Evolutionary conservation across 2,888 invertebrate genomes (phyloP).

Genomic region (Cancer borealis): DNA sequence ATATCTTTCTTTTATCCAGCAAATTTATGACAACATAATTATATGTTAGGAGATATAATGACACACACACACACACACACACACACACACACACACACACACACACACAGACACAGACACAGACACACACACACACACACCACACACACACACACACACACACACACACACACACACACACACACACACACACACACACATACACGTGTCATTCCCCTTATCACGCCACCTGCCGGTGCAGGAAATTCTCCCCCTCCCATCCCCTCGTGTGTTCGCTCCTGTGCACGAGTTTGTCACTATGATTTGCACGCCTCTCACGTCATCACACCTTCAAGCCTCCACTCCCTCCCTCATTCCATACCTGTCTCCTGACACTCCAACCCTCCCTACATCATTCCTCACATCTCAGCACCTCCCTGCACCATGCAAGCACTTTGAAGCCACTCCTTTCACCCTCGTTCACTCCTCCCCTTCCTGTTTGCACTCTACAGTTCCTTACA

Average conservation of each 20-base stretch:
- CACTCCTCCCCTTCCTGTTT: background rate
- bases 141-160: conserved; percentile 29
- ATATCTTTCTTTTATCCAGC: background rate
- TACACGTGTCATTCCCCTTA: background rate
- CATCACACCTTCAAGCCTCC: background rate
- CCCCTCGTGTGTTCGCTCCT: background rate
- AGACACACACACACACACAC: background rate
- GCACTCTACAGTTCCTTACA: background rate
- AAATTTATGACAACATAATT: background rate
- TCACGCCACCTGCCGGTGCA: background rate
- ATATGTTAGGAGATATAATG: too few relatives aligned
- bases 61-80: conserved; percentile 9
- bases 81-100: conserved; percentile 26
- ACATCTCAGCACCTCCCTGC: background rate
- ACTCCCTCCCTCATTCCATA: background rate
- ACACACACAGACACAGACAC: background rate
- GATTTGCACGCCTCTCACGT: background rate
- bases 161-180: conserved; percentile 32
- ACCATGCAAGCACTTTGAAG: background rate
- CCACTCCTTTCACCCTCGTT: background rate
- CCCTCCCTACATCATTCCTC: background rate
- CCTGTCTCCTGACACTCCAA: background rate
- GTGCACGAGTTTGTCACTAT: background rate
- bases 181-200: background rate
- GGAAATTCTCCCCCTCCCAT: background rate